These are phyloP conservation scores for Sinocyclocheilus anshuiensis DNA, from an alignment of 2,113 vertebrate genomes.

Conservation along the genomic window DNA sequence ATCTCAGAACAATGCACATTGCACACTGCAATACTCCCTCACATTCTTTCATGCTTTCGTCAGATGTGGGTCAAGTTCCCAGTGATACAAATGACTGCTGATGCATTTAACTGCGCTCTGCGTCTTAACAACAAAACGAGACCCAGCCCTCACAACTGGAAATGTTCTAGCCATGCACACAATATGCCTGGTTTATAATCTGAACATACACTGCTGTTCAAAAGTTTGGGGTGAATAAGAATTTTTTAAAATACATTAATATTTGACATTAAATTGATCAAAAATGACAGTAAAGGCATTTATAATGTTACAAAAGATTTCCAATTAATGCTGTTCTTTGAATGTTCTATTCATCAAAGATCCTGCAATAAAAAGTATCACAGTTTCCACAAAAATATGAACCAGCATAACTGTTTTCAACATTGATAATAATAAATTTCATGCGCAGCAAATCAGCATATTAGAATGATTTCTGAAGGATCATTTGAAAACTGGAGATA, in stretches of 20 bases:
- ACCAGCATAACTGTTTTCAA: background rate
- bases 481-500: background rate
- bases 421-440: background rate
- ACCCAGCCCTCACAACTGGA: background rate
- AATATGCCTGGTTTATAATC: background rate
- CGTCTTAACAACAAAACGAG: background rate
- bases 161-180: background rate
- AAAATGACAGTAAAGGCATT: background rate
- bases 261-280: background rate
- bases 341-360: background rate
- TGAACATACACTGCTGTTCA: background rate
- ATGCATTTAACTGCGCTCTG: conserved; percentile 38
- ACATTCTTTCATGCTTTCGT: conserved; percentile 32
- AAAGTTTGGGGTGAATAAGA: background rate
- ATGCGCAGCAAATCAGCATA: background rate
- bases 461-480: background rate
- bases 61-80: conserved; percentile 39
- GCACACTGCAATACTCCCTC: background rate
- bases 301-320: background rate
- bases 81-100: conserved; percentile 18
- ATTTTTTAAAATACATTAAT: background rate
- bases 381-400: background rate
- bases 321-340: background rate
- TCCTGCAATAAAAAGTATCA: background rate
- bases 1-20: conserved; percentile 31